phyloP scores from a whole-genome alignment of 2,888 invertebrate genomes.

The Chrysomela aeneicollis region DNA sequence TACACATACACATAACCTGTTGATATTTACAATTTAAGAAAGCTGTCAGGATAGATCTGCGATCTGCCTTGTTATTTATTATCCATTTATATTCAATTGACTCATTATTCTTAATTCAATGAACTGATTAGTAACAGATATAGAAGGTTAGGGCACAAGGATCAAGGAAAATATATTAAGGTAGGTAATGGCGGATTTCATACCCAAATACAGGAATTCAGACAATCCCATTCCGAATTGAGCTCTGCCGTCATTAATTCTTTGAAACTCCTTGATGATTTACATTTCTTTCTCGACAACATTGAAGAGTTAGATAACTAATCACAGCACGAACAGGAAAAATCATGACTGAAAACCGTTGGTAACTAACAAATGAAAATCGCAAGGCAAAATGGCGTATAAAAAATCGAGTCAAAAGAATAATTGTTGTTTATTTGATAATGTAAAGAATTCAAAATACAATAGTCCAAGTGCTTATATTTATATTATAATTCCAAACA shows the following conservation, averaged over 20 bases:
- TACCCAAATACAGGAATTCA: slow-evolving; percentile 56
- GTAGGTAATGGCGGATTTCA: slow-evolving; percentile 33
- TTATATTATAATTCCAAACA: too few species aligned
- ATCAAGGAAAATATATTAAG: slow-evolving; percentile 1
- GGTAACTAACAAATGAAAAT: neutral
- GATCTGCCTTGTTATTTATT: too few species aligned
- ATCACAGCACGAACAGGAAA: neutral
- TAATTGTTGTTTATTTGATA: neutral
- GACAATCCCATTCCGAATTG: slow-evolving; percentile 51
- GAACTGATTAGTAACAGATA: neutral
- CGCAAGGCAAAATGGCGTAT: neutral
- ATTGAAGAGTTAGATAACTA: neutral
- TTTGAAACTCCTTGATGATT: slow-evolving; percentile 15
- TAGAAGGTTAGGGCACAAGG: neutral
- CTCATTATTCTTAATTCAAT: neutral
- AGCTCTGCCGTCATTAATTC: slow-evolving; percentile 50
- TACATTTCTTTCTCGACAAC: neutral
- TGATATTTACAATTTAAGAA: neutral
- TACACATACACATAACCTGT: neutral
- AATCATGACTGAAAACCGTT: neutral
- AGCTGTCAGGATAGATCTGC: neutral
- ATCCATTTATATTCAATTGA: slow-evolving; percentile 14
- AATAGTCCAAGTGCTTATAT: too few species aligned
- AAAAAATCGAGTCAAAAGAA: neutral
- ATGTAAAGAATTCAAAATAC: too few species aligned